Base-by-base conservation (phyloP, 2,888 invertebrate genomes). In the Strigamia maritima region DNA sequence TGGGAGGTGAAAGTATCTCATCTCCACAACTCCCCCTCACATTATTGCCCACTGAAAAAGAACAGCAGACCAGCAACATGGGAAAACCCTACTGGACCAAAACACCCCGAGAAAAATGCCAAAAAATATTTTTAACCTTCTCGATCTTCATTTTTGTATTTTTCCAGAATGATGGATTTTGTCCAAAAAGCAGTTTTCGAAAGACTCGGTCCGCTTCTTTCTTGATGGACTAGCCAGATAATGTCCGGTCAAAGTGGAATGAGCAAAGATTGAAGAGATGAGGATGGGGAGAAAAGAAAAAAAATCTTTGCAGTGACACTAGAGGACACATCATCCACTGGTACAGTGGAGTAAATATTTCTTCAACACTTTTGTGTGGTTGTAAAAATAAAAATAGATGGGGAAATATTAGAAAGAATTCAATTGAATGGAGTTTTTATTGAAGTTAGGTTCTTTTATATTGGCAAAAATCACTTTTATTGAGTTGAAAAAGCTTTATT, bases 151-250 rank as follows among this genome's bases (percentile, higher is more conserved):
- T 26, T 65, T 65, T 65, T 65, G 10, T 65, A 65, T 26, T 65
- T 65, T 65, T 65, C 16, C 26, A 4, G 26, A 65, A 24, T 65
- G 65, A 65, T 8, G 65, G 65, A 65, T 65, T 65, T 65, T 6
- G 65, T 65, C 65, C 65, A 65, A 65, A 60, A 65, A 65, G 65
- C 24, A 65, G 65, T 65, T 65, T 65, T 2, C 1, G 65, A 26
- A 8, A 16, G 65, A 65, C 65, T 65, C 26, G 65, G 26, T 65
- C 16, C 26, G 65, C 28, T 65, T 65, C 65, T 7, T 26, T 28
- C 65, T 65, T 65, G 65, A 65, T 65, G 65, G 65, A 65, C 65
- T 65, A 65, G 65, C 28, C 65, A 65, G 65, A 65, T 65, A 65
- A 65, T 65, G 65, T 65, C 65, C 65, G 16, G 65, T 65, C 65